Conservation (phyloP, 2,797 vertebrate species). For the Myotis daubentonii region DNA sequence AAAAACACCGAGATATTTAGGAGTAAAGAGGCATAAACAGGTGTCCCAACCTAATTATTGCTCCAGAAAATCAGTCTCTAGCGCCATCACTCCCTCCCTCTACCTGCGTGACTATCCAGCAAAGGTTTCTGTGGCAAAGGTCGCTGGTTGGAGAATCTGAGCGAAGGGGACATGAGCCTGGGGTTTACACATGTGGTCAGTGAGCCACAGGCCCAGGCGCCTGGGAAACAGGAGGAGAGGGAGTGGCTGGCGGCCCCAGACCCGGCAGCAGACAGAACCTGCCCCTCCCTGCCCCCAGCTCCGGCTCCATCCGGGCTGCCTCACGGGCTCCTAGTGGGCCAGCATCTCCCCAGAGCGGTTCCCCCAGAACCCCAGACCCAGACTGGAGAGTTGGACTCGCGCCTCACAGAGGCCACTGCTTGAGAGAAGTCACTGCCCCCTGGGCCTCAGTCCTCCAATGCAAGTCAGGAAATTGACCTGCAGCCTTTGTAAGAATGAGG, state of each 20-base stretch:
- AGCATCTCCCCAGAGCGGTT: not conserved
- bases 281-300: not conserved
- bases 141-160: not conserved
- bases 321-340: rapidly evolving
- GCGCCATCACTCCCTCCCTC: too few relatives aligned
- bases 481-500: not conserved
- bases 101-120: too few relatives aligned
- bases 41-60: too few relatives aligned
- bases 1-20: not conserved
- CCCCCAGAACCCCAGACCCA: not conserved
- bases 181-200: not conserved
- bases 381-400: not conserved
- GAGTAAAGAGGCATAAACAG: not conserved
- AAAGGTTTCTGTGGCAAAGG: not conserved
- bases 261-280: too few relatives aligned
- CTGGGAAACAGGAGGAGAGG: too few relatives aligned
- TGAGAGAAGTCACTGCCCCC: not conserved
- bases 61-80: too few relatives aligned
- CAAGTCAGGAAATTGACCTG: not conserved
- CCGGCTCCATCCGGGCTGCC: not conserved
- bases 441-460: too few relatives aligned
- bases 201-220: not conserved
- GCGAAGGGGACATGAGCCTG: not conserved
- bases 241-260: rapidly evolving
- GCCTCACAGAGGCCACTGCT: not conserved